Conservation (phyloP, 2,797 vertebrate species). For the Neopelma chrysocephalum region DNA sequence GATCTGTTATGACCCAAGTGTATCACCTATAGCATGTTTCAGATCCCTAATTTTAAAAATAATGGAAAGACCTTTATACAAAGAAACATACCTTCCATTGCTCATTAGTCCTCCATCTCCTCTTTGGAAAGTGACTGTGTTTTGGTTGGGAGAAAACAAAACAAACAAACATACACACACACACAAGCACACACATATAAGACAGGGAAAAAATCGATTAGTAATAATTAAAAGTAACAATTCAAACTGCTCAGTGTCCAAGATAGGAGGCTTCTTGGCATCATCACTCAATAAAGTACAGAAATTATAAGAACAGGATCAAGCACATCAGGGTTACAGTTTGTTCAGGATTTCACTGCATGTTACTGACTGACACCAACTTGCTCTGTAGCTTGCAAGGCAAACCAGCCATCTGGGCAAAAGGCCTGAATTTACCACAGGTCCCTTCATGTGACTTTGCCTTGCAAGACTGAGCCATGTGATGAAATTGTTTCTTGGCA, state of each 20-base stretch:
- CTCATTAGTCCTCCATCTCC: conserved; percentile 98
- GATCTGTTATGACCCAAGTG: conserved; percentile 44
- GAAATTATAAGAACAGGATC: not conserved
- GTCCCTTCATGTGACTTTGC: conserved; percentile 12
- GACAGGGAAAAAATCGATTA: conserved; percentile 60
- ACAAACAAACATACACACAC: conserved; percentile 27
- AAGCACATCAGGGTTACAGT: not conserved
- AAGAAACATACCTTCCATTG: conserved; percentile 90
- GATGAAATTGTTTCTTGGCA: conserved; percentile 50
- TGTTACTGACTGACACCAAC: not conserved
- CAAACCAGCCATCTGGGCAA: not conserved
- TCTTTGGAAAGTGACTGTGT: conserved; percentile 96
- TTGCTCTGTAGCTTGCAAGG: not conserved
- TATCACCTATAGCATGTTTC: not conserved
- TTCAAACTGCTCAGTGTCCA: not conserved
- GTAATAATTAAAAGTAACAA: conserved; percentile 40
- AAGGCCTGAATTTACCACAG: conserved; percentile 7
- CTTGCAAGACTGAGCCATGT: not conserved
- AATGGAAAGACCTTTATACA: conserved; percentile 19
- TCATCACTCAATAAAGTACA: conserved; percentile 56
- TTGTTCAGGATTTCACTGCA: not conserved
- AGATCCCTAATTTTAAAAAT: conserved; percentile 51
- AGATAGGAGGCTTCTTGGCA: conserved; percentile 14
- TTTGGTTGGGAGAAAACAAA: conserved; percentile 26
- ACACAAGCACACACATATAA: conserved; percentile 22